Evolutionary conservation across 1,140 invertebrate species (phyloP).

Genomic region (Drosophila saltans): DNA sequence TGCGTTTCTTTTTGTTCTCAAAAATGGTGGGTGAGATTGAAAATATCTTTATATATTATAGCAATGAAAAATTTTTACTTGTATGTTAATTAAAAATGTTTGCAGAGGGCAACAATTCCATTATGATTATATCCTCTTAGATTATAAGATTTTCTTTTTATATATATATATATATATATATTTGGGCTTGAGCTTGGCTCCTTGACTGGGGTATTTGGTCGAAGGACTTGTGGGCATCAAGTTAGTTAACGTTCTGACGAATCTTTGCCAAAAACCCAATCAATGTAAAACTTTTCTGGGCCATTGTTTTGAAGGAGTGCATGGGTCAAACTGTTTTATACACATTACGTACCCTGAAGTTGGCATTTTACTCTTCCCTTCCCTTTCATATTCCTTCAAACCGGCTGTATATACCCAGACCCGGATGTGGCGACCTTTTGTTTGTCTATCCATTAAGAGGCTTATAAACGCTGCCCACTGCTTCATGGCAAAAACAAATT

Average conservation of each 20-base stretch:
- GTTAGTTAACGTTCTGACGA: background rate
- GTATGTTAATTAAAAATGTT: background rate
- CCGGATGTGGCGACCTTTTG: slow-evolving; percentile 73
- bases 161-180: too few species aligned
- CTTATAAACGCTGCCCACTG: slow-evolving; percentile 51
- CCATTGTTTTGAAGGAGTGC: background rate
- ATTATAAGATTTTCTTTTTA: slow-evolving; percentile 14
- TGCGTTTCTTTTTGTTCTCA: too few species aligned
- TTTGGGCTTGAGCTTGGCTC: too few species aligned
- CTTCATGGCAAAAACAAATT: background rate
- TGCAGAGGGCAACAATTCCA: background rate
- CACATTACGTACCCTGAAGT: slow-evolving; percentile 11
- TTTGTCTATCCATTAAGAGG: slow-evolving; percentile 72
- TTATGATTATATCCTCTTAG: slow-evolving; percentile 7
- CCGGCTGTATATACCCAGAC: slow-evolving; percentile 3
- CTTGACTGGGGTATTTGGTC: too few species aligned
- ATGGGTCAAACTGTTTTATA: background rate
- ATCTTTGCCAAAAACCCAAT: background rate
- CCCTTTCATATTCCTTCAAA: background rate
- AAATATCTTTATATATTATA: too few species aligned
- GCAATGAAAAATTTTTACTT: background rate
- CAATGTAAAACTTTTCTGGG: background rate
- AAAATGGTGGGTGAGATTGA: background rate
- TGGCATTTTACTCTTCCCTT: background rate
- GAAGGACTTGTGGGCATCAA: too few species aligned